Percentiles rank a stretch among this genome's conserved stretches.
Evolutionary conservation across 2,888 invertebrate species (phyloP).

Genomic region (Lithophane ornitopus): DNA sequence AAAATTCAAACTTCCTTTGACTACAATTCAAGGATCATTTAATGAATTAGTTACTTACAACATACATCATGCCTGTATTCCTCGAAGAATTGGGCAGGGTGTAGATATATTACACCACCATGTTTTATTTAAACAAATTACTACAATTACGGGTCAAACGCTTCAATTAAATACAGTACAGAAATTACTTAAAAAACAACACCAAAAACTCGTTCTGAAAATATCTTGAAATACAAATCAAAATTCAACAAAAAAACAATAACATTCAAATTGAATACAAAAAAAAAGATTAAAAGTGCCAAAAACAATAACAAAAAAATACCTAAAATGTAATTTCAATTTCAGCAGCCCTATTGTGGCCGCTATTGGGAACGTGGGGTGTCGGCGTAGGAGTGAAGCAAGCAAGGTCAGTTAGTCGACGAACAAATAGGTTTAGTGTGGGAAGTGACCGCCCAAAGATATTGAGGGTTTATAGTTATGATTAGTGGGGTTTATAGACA

Average conservation of each 20-base stretch:
- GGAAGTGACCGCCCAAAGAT: slow-evolving; percentile 35
- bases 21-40: background rate
- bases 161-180: background rate
- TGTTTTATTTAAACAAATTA: background rate
- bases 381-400: slow-evolving; percentile 32
- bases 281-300: background rate
- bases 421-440: slow-evolving; percentile 59
- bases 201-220: background rate
- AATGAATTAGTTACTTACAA: background rate
- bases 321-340: background rate
- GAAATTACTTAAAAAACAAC: background rate
- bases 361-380: slow-evolving; percentile 38
- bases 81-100: background rate
- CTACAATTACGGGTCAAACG: too few relatives aligned
- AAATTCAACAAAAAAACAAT: background rate
- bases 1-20: background rate
- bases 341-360: slow-evolving; percentile 46
- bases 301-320: slow-evolving; percentile 14
- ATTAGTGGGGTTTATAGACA: slow-evolving; percentile 13
- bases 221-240: background rate
- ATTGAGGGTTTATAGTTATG: slow-evolving; percentile 35
- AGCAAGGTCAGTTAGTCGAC: slow-evolving; percentile 62
- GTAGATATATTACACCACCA: background rate
- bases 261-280: background rate
- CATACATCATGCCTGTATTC: background rate